Base-by-base conservation (phyloP, 92 coral and sea anemone genomes). In the Zoanthus sansibaricus region DNA sequence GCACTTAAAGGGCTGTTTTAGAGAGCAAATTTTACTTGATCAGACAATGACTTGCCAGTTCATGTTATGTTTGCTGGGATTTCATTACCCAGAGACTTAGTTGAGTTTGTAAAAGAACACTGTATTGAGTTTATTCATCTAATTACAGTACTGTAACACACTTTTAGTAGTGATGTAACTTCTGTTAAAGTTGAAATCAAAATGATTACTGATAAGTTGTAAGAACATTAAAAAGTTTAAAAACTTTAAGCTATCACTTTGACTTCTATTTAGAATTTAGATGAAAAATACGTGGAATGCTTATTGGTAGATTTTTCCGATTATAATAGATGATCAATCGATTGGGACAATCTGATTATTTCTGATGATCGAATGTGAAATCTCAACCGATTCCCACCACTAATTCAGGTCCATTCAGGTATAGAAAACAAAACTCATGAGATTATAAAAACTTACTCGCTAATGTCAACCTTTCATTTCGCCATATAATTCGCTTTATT, bases 1-100 rank as follows among this genome's bases (percentile, higher is more conserved):
- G 82, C 82, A 76, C 82, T 76, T 62, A 30, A 62, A 16, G 82
- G 82, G 82, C 58, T 76, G 82, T 76, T 76, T 76, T 76, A 76
- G 82, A 76, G 58, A 37, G 82, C 45, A 76, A 76, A 76, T 76
- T 47, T 76, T 76, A 47, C 62, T 76, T 37, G 82, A 76, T 76
- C 62, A 76, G 59, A 52, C 58, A 76, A 33, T 76, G 59, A 76
- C 82, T 37, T 76, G 82, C 54, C 20, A 76, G 58, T 76, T 76
- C 82, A 76, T 33, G 82, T 76, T 76, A 76, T 76, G 82, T 76
- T 76, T 76, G 82, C 82, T 76, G 5, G 54, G 74, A 69, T 69
- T 76, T 76, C 82, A 76, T 76, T 76, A 0, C 58, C 45, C 82
- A 42, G 82, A 33, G 58, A 52, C 58, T 0, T 9, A 52, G 58